phyloP scores from a whole-genome alignment of 2,797 vertebrate species.

The Anisognathus igniventris region DNA sequence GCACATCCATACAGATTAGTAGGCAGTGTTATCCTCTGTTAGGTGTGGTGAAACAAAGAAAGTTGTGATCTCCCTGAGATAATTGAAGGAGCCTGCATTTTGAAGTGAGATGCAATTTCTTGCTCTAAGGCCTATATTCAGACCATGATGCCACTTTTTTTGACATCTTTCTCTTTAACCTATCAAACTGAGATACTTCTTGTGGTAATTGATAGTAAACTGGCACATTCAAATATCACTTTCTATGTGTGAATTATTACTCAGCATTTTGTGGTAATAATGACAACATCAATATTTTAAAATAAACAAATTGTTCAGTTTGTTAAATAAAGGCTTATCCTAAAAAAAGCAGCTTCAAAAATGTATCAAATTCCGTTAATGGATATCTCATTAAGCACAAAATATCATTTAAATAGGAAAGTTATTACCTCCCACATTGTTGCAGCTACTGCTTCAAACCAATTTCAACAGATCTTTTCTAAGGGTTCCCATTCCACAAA shows the following conservation, averaged over 20 bases:
- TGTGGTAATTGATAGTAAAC: slow-evolving; percentile 69
- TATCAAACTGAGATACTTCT: slow-evolving; percentile 67
- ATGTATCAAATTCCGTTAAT: slow-evolving; percentile 28
- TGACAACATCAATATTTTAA: slow-evolving; percentile 76
- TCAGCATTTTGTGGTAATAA: slow-evolving; percentile 73
- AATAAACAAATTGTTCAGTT: slow-evolving; percentile 68
- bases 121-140: slow-evolving; percentile 8
- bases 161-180: slow-evolving; percentile 60
- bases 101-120: slow-evolving; percentile 12
- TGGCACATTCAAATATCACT: slow-evolving; percentile 72
- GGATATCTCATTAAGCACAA: slow-evolving; percentile 35
- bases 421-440: slow-evolving; percentile 39
- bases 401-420: slow-evolving; percentile 43
- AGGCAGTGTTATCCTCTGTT: neutral
- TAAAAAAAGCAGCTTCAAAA: slow-evolving; percentile 28
- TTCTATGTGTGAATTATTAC: slow-evolving; percentile 76
- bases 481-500: neutral
- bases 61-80: neutral
- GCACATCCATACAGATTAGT: neutral
- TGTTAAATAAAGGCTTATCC: slow-evolving; percentile 43
- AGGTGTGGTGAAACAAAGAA: neutral
- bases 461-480: slow-evolving; percentile 18
- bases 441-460: slow-evolving; percentile 17
- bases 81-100: neutral
- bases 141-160: slow-evolving; percentile 10